Evolutionary conservation across 2,888 invertebrate genomes (phyloP), one percentile per base, ranked within the genome.

Genomic region (Heliconius sara): DNA sequence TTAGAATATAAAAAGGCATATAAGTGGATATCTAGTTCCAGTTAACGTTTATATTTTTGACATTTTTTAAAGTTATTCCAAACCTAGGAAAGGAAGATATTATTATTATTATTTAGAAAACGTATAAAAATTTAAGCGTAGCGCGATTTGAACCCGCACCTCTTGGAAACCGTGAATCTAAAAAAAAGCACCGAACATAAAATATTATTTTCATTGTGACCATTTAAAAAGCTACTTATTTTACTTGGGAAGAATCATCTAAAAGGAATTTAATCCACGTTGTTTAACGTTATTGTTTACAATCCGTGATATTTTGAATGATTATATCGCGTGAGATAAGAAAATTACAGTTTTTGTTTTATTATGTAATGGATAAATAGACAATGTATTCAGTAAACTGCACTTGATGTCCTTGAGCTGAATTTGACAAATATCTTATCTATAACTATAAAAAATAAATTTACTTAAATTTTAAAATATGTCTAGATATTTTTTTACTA

Each of bases 271-370:
- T 34, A 66, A 66, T 30, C 30, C 30, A 66, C 30, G 22, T 34
- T 67, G 34, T 34, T 34, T 12, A 68, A 43, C 39, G 39, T 39
- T 68, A 43, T 68, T 43, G 39, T 43, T 39, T 25, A 68, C 68
- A 25, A 43, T 43, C 39, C 68, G 16, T 47, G 70, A 43, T 68
- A 68, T 68, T 70, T 60, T 60, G 60, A 73, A 73, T 34, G 34
- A 60, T 68, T 74, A 30, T 75, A 79, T 79, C 78, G 78, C 78
- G 78, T 79, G 78, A 79, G 78, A 68, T 79, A 79, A 68, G 74
- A 68, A 68, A 74, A 68, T 79, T 75, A 47, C 27, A 60, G 39
- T 78, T 78, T 78, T 73, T 73, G 73, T 60, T 60, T 73, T 73
- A 60, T 73, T 73, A 73, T 73, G 16, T 60, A 73, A 73, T 7